Evolutionary conservation across 2,113 vertebrate species (phyloP).

Genomic region (Sinocyclocheilus rhinocerous): DNA sequence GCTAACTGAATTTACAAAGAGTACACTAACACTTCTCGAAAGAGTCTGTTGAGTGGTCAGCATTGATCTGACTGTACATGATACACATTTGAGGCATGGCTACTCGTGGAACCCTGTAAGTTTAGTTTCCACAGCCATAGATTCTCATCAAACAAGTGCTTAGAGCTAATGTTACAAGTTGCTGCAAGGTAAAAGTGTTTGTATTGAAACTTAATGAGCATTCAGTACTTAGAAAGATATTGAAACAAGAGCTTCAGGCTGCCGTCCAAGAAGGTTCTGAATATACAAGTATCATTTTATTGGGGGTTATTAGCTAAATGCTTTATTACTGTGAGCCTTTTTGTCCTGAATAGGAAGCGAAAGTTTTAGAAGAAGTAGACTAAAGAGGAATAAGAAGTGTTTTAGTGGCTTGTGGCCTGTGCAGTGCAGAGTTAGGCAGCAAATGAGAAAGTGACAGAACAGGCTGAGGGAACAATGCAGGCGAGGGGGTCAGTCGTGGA

Average conservation of each 20-base stretch:
- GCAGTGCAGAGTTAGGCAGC: constrained; percentile 1
- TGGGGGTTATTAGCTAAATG: background rate
- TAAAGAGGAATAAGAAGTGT: background rate
- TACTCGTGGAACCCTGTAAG: constrained; percentile 34
- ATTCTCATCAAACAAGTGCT: constrained; percentile 38
- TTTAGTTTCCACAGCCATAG: constrained; percentile 31
- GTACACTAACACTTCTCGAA: constrained; percentile 51
- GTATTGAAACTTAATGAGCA: constrained; percentile 37
- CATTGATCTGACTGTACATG: constrained; percentile 46
- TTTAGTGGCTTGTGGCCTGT: background rate
- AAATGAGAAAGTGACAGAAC: constrained; percentile 15
- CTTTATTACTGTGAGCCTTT: constrained; percentile 13
- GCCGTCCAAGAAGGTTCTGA: background rate
- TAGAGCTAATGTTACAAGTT: constrained; percentile 25
- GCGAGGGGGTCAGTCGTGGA: constrained; percentile 74
- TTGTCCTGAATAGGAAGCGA: background rate
- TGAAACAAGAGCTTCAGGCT: background rate
- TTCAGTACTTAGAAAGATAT: background rate
- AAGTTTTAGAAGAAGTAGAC: background rate
- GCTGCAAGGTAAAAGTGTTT: constrained; percentile 29
- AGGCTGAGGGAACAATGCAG: constrained; percentile 23
- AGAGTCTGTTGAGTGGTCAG: constrained; percentile 38
- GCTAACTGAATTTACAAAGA: constrained; percentile 50
- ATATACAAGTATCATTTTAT: constrained; percentile 1
- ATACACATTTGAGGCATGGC: constrained; percentile 29